Conservation (phyloP, 2,797 vertebrate genomes). For the Darevskia nairensis region DNA sequence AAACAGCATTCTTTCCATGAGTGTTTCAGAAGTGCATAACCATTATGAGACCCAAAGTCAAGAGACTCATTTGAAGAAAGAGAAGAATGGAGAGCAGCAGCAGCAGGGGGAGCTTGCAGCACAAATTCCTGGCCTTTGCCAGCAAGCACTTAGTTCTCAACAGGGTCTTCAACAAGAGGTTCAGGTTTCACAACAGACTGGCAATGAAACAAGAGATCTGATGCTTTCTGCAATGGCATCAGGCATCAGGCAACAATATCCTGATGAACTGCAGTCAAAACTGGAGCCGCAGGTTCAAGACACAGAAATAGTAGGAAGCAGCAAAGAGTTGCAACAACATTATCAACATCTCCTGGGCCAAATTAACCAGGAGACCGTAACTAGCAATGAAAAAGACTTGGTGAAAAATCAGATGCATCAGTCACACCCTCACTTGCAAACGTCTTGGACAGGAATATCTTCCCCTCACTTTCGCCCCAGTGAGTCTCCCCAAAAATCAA, state of each 20-base stretch:
- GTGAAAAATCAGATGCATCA: slow-evolving; percentile 72
- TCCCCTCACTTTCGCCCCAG: slow-evolving; percentile 75
- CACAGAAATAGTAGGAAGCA: slow-evolving; percentile 29
- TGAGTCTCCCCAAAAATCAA: slow-evolving; percentile 80
- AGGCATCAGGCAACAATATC: slow-evolving; percentile 36
- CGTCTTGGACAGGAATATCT: slow-evolving; percentile 87
- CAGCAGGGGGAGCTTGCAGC: slow-evolving; percentile 65
- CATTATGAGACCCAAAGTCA: slow-evolving; percentile 71
- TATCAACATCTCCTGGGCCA: slow-evolving; percentile 67
- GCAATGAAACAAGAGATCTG: slow-evolving; percentile 60
- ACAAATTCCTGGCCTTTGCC: slow-evolving; percentile 61
- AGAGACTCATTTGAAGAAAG: slow-evolving; percentile 72
- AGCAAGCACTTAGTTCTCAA: slow-evolving; percentile 63
- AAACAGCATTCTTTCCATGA: slow-evolving; percentile 69
- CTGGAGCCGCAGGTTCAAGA: slow-evolving; percentile 64
- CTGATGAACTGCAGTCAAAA: slow-evolving; percentile 57
- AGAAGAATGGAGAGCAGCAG: slow-evolving; percentile 74
- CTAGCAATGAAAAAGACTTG: slow-evolving; percentile 71
- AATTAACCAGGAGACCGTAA: slow-evolving; percentile 66
- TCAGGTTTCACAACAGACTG: slow-evolving; percentile 69
- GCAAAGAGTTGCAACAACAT: slow-evolving; percentile 66
- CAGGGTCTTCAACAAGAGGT: slow-evolving; percentile 79
- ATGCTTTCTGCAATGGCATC: slow-evolving; percentile 47
- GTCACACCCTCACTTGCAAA: slow-evolving; percentile 73
- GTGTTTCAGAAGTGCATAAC: slow-evolving; percentile 71